Evolutionary conservation across 1,140 invertebrate species (phyloP), one percentile per base, ranked within the genome.

Genomic region (Macrosteles quadrilineatus): DNA sequence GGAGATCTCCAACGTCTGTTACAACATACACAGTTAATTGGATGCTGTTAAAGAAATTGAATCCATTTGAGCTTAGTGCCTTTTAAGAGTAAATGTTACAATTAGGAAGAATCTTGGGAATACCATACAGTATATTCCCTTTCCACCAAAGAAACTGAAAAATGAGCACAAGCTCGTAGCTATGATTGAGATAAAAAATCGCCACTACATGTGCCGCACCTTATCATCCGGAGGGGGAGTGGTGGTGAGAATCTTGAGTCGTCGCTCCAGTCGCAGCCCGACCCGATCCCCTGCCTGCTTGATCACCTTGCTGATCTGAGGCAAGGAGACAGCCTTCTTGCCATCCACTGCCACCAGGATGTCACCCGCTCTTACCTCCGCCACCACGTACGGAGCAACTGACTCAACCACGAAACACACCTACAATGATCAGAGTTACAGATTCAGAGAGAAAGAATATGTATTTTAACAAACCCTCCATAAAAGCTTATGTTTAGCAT

Each of bases 341-440:
- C 91, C 91, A 77, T 95, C 93, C 2, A 96, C 88, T 9, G 90
- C 87, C 3, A 94, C 78, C 1, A 96, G 82, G 23, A 93, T 83
- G 77, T 96, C 94, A 21, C 90, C 90, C 4, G 88, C 81, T n/a
- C 87, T 83, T 68, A 96, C 83, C 72, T 94, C 92, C 0, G 40
- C 25, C 4, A 45, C 53, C 21, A 66, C 32, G 14, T 90, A 89
- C 53, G 87, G 85, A 69, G 86, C 87, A 1, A 95, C 89, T 9
- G 87, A 89, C 71, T 95, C 93, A 1, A 95, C 88, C 14, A 91
- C 77, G 14, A 95, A 90, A 40, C 83, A 85, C 32, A 74, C 74
- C 74, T 75, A 40, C 0, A 70, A 68, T 11, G 45, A 68, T 17
- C 29, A 40, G 19, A 40, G 50, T 69, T 45, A 23, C n/a, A 68